These are phyloP conservation scores for Drosophila mauritiana DNA, from an alignment of 1,140 invertebrate species.

Conservation along the genomic window DNA sequence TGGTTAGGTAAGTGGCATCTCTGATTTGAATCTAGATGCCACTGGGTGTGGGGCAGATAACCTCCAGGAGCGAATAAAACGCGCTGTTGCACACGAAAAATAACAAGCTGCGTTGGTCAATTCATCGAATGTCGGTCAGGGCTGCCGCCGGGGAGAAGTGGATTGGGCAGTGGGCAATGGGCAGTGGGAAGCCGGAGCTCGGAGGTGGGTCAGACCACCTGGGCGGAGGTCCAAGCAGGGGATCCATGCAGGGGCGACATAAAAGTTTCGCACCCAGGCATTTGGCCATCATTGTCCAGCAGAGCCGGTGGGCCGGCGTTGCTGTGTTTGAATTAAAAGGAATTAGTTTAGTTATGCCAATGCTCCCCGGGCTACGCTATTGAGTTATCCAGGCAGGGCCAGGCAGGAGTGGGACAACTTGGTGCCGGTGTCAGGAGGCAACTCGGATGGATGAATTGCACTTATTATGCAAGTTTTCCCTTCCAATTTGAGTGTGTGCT, in stretches of 20 bases:
- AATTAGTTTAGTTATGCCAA: constrained; percentile 63
- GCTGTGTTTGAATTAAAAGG: constrained; percentile 32
- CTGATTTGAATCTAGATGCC: constrained; percentile 1
- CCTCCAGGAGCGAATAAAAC: constrained; percentile 59
- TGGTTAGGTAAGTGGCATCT: neutral
- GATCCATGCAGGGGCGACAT: constrained; percentile 11
- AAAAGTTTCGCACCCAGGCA: constrained; percentile 42
- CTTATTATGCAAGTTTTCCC: constrained; percentile 36
- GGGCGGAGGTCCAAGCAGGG: neutral
- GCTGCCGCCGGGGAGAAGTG: constrained; percentile 40
- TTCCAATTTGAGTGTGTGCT: constrained; percentile 5
- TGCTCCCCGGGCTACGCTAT: constrained; percentile 9
- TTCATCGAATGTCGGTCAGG: constrained; percentile 80
- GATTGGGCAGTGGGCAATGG: neutral
- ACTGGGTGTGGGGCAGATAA: constrained; percentile 1
- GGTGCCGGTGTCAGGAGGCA: constrained; percentile 3
- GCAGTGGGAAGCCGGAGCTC: neutral
- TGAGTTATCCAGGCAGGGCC: constrained; percentile 28
- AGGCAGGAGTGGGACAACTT: constrained; percentile 10
- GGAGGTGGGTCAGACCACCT: constrained; percentile 1
- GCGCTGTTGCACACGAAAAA: constrained; percentile 79
- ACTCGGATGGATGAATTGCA: constrained; percentile 26
- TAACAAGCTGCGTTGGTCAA: constrained; percentile 80
- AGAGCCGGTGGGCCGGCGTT: neutral
- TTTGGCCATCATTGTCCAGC: constrained; percentile 27